Conservation (phyloP, 2,797 vertebrate genomes). For the Sebastolobus alascanus region DNA sequence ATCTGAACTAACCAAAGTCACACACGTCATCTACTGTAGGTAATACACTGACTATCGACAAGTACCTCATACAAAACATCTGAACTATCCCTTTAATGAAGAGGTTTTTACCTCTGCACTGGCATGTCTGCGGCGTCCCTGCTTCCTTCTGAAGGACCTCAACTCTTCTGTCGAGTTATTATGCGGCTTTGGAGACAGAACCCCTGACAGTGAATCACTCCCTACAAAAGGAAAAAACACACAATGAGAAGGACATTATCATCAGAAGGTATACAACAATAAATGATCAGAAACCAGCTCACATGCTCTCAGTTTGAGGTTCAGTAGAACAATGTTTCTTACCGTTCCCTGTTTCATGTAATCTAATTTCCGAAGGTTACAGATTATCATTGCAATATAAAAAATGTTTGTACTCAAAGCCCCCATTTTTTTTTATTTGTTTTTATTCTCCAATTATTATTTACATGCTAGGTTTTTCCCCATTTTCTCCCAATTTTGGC, state of each 20-base stretch:
- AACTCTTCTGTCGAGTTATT: slow-evolving; percentile 87
- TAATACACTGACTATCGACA: too few relatives aligned
- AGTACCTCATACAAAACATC: background rate
- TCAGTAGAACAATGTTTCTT: background rate
- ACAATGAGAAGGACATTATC: background rate
- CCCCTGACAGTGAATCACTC: slow-evolving; percentile 85
- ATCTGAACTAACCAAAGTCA: too few relatives aligned
- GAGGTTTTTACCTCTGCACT: slow-evolving; percentile 85
- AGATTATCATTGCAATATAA: background rate
- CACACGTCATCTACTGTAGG: too few relatives aligned
- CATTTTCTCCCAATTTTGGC: background rate
- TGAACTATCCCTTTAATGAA: background rate
- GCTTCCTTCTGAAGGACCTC: slow-evolving; percentile 70
- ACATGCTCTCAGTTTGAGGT: background rate
- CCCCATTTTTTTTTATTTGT: background rate
- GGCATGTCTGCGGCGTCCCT: slow-evolving; percentile 78
- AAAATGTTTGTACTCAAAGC: background rate
- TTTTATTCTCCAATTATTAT: background rate
- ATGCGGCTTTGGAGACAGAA: slow-evolving; percentile 78
- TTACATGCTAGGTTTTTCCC: background rate
- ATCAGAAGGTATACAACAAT: background rate
- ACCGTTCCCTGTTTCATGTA: background rate
- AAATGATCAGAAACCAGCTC: background rate
- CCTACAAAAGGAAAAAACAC: slow-evolving; percentile 72
- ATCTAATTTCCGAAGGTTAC: background rate